Evolutionary conservation across 2,113 vertebrate genomes (phyloP).

Genomic region (Accipiter cooperii): DNA sequence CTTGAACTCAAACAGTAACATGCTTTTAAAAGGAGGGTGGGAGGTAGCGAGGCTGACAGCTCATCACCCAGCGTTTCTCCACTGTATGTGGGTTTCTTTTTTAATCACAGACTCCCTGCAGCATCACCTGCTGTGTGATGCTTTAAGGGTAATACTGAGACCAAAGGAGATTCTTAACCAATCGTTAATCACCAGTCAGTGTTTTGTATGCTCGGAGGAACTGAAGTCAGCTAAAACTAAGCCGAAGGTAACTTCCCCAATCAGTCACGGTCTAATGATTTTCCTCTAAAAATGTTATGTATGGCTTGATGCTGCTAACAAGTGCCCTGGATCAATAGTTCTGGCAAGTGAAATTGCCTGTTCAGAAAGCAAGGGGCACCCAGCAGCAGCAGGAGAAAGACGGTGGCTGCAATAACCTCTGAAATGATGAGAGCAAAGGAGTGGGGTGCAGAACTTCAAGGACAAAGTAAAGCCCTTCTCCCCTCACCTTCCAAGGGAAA

Average conservation of each 20-base stretch:
- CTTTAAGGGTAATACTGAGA: neutral
- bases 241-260: neutral
- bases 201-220: neutral
- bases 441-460: neutral
- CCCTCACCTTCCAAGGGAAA: neutral
- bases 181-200: neutral
- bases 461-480: neutral
- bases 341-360: neutral
- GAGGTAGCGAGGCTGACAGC: neutral
- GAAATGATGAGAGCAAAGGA: neutral
- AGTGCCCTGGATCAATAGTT: neutral
- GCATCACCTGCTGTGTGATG: neutral
- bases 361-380: neutral
- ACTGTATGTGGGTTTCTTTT: neutral
- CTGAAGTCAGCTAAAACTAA: neutral
- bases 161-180: neutral
- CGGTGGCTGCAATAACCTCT: neutral
- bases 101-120: neutral
- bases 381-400: neutral
- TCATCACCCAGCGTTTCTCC: neutral
- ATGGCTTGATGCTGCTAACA: neutral
- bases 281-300: neutral
- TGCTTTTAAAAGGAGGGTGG: neutral
- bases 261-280: neutral
- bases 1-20: neutral